Evolutionary conservation across 2,797 vertebrate genomes (phyloP).

Genomic region (Borostomias antarcticus): DNA sequence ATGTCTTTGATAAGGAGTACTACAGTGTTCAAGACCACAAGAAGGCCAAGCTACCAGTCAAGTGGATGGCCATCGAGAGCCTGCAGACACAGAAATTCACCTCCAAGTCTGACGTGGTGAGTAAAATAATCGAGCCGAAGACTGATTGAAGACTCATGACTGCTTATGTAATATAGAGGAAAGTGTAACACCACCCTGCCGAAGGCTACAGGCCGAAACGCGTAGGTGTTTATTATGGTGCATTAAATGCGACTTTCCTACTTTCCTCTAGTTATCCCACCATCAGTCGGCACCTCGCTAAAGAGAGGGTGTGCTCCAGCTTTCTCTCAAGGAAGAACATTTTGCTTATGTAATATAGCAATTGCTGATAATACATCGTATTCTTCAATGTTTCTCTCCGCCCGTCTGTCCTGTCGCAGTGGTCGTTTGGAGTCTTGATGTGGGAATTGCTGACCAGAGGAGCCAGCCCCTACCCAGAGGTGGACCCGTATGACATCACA

Average conservation of each 20-base stretch:
- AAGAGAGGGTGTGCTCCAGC: too few relatives aligned
- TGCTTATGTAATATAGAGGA: too few relatives aligned
- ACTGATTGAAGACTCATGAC: neutral
- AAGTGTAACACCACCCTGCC: too few relatives aligned
- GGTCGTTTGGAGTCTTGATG: slow-evolving; percentile 96
- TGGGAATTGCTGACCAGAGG: slow-evolving; percentile 98
- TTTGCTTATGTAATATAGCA: too few relatives aligned
- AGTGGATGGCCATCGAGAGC: slow-evolving; percentile 99
- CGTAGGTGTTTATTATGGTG: too few relatives aligned
- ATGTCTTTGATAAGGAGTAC: slow-evolving; percentile 94
- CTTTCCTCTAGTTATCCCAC: too few relatives aligned
- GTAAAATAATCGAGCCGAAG: slow-evolving; percentile 16
- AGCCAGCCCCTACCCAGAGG: slow-evolving; percentile 88
- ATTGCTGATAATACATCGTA: neutral
- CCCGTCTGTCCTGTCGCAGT: slow-evolving; percentile 76
- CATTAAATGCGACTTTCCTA: too few relatives aligned
- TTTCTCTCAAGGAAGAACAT: too few relatives aligned
- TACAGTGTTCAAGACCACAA: slow-evolving; percentile 89
- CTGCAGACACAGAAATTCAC: slow-evolving; percentile 97
- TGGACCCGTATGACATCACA: slow-evolving; percentile 94
- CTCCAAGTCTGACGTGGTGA: slow-evolving; percentile 95
- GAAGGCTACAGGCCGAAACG: too few relatives aligned
- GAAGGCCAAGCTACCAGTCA: slow-evolving; percentile 91
- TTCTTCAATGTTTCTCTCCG: neutral
- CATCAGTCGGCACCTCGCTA: too few relatives aligned